Conservation (phyloP, 2,797 vertebrate genomes). For the Cyclopterus lumpus region DNA sequence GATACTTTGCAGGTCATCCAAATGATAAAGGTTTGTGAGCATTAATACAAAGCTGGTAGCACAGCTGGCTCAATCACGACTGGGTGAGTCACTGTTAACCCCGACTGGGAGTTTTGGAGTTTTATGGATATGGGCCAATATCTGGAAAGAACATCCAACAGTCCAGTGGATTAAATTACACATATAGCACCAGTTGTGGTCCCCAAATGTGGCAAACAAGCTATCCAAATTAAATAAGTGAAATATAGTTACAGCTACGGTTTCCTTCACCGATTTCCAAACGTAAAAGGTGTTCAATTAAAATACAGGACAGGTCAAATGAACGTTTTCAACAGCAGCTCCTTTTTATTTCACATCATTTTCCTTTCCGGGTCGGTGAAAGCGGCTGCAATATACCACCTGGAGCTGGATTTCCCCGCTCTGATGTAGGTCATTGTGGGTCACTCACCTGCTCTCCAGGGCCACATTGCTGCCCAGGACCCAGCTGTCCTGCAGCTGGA, state of each 20-base stretch:
- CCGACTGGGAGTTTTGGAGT: constrained; percentile 10
- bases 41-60: neutral
- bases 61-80: constrained; percentile 27
- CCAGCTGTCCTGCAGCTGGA: constrained; percentile 99
- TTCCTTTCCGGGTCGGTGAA: constrained; percentile 34
- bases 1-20: neutral
- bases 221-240: neutral
- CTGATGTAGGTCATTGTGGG: constrained; percentile 33
- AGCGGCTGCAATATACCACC: constrained; percentile 28
- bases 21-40: neutral
- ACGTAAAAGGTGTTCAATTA: constrained; percentile 5
- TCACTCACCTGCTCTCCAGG: constrained; percentile 97
- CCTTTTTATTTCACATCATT: constrained; percentile 24
- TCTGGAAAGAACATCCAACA: constrained; percentile 19
- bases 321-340: neutral
- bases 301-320: neutral
- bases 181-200: neutral
- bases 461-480: constrained; percentile 99
- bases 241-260: neutral
- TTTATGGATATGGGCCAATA: constrained; percentile 21
- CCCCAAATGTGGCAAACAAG: neutral
- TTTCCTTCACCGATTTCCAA: neutral
- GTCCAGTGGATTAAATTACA: neutral
- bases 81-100: constrained; percentile 31
- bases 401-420: constrained; percentile 26